Conservation (phyloP, 2,888 invertebrate species). For the Apamea sordens region DNA sequence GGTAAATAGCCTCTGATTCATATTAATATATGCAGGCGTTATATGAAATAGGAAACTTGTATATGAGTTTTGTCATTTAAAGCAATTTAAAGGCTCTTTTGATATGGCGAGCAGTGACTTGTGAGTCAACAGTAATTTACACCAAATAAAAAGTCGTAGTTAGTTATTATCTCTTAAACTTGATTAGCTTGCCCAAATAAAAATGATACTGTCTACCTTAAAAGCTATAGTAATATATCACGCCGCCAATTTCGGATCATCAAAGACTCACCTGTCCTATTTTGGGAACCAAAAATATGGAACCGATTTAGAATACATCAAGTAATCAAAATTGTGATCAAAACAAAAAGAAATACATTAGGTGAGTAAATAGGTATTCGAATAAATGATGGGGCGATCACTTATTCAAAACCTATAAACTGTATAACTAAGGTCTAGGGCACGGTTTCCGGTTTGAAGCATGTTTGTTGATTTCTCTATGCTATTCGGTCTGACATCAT, state of each 20-base stretch:
- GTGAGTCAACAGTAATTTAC: slow-evolving; percentile 69
- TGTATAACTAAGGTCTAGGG: slow-evolving; percentile 47
- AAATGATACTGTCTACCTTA: slow-evolving; percentile 55
- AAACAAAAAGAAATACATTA: neutral
- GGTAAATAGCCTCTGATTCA: slow-evolving; percentile 82
- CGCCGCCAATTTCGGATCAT: slow-evolving; percentile 44
- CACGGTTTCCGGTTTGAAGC: slow-evolving; percentile 57
- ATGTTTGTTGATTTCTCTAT: slow-evolving; percentile 50
- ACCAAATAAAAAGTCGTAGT: slow-evolving; percentile 42
- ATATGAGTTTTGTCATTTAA: slow-evolving; percentile 72
- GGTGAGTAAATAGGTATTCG: neutral
- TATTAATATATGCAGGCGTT: slow-evolving; percentile 78
- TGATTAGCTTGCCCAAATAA: slow-evolving; percentile 56
- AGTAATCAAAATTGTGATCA: slow-evolving; percentile 24
- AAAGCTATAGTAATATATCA: slow-evolving; percentile 53
- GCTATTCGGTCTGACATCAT: slow-evolving; percentile 62
- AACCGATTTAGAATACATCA: slow-evolving; percentile 37
- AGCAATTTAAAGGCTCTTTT: slow-evolving; percentile 57
- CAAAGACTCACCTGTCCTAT: slow-evolving; percentile 31
- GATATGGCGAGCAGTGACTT: slow-evolving; percentile 60
- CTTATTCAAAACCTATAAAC: slow-evolving; percentile 37
- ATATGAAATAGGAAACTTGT: slow-evolving; percentile 85
- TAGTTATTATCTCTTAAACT: slow-evolving; percentile 44
- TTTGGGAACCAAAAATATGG: slow-evolving; percentile 35
- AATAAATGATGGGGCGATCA: slow-evolving; percentile 4